Base-by-base conservation (phyloP, 1,140 invertebrate genomes). In the Sitophilus oryzae region DNA sequence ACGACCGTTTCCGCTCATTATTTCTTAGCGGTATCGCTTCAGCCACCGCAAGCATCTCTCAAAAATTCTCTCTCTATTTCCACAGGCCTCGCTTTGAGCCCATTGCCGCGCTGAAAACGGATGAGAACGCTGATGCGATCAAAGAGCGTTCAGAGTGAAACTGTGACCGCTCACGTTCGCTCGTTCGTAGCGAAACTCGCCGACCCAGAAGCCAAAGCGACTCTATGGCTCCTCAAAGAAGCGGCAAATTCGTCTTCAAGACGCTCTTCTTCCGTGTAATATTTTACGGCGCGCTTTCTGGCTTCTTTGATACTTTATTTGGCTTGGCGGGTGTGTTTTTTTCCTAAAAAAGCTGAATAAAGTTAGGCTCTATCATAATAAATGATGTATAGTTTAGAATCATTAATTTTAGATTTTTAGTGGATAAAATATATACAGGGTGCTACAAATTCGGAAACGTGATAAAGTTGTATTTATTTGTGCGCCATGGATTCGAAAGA, bases 141-240 rank as follows among this genome's bases (percentile, higher is more conserved):
- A 56, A 56, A 56, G 54, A 34, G 37, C n/a, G n/a, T n/a, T n/a
- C n/a, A n/a, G n/a, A n/a, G 15, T 20, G 20, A 46, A 19, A 40
- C 53, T 48, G 53, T 49, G 46, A 43, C 41, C 37, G 40, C 41
- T 30, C 35, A 45, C 38, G n/a, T n/a, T n/a, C n/a, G n/a, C n/a
- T 56, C 54, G 36, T 18, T 56, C 40, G 54, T 56, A 45, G 50
- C 47, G 48, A 56, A 56, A 25, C 46, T 56, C 54, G 36, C 51
- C 50, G 46, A 46, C 47, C 35, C 20, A 45, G 21, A 56, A 56
- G 48, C 41, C 30, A 41, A 30, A 47, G 45, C 45, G 18, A 21
- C 34, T n/a, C n/a, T n/a, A n/a, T n/a, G n/a, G 36, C 45, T 47
- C 36, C 20, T 47, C 45, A 47, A 47, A 47, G 45, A 18, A 14